These are phyloP conservation scores for Nymphalis c-album DNA, from an alignment of 2,888 invertebrate species.

Conservation along the genomic window DNA sequence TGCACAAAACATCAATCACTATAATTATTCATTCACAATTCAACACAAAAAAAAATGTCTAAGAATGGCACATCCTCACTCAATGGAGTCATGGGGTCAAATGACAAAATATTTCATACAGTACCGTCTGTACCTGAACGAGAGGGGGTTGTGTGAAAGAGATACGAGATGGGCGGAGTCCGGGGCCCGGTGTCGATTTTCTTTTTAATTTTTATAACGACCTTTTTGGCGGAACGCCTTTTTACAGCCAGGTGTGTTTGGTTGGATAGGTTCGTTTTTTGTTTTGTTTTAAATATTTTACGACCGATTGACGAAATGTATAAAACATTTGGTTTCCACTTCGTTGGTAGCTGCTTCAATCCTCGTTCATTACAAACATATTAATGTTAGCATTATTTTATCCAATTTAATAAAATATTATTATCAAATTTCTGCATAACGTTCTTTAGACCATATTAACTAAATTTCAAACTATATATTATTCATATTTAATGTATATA, in stretches of 20 bases:
- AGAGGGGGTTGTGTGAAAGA: slow-evolving; percentile 50
- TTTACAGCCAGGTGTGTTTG: slow-evolving; percentile 41
- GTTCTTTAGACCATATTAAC: no score
- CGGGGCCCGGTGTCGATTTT: slow-evolving; percentile 35
- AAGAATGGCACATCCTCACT: slow-evolving; percentile 64
- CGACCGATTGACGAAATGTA: no score
- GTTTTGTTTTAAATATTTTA: not conserved
- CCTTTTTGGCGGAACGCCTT: slow-evolving; percentile 36
- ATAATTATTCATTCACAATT: slow-evolving; percentile 31
- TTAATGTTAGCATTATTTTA: no score
- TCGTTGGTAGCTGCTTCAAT: no score
- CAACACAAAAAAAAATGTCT: slow-evolving; percentile 38
- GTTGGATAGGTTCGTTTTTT: slow-evolving; percentile 18
- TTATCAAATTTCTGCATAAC: no score
- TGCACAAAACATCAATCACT: slow-evolving; percentile 28
- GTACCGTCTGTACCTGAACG: slow-evolving; percentile 41
- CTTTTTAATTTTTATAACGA: slow-evolving; percentile 38
- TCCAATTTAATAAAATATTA: no score
- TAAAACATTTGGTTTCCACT: no score
- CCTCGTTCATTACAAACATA: no score
- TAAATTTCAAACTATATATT: no score
- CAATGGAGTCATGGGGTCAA: slow-evolving; percentile 61
- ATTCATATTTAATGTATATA: no score
- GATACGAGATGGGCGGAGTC: slow-evolving; percentile 54
- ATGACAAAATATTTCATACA: slow-evolving; percentile 68